Evolutionary conservation across 2,888 invertebrate genomes (phyloP).

Genomic region (Eupelmus urozonus): DNA sequence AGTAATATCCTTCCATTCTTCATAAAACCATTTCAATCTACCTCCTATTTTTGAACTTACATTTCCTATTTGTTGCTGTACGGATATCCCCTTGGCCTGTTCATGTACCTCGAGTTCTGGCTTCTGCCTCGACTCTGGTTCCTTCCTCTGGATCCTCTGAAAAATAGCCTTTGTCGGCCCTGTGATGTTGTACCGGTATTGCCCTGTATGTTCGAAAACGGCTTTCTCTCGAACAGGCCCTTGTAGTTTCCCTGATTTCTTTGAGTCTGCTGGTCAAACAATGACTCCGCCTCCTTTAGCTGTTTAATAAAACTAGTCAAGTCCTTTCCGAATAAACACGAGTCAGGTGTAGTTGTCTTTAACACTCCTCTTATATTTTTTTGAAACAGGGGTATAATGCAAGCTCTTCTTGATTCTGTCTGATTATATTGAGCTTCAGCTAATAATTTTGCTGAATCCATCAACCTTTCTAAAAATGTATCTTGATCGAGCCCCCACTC

Average conservation of each 20-base stretch:
- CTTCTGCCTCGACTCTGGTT: constrained; percentile 3
- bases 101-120: neutral
- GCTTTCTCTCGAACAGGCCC: constrained; percentile 9
- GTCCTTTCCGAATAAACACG: no score
- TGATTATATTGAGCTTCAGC: no score
- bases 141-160: constrained; percentile 12
- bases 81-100: neutral
- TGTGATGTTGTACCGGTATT: constrained; percentile 11
- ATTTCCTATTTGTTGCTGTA: constrained; percentile 8
- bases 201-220: constrained; percentile 9
- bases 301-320: no score
- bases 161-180: constrained; percentile 18
- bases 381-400: no score
- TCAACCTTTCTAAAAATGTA: no score
- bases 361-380: no score
- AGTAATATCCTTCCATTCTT: neutral
- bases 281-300: neutral
- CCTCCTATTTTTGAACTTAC: constrained; percentile 12
- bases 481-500: no score
- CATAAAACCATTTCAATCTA: neutral
- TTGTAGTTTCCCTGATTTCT: constrained; percentile 3
- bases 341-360: no score
- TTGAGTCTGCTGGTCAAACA: neutral
- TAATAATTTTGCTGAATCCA: no score
- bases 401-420: no score